Base-by-base conservation (phyloP, 2,888 invertebrate genomes). In the Volucella bombylans region DNA sequence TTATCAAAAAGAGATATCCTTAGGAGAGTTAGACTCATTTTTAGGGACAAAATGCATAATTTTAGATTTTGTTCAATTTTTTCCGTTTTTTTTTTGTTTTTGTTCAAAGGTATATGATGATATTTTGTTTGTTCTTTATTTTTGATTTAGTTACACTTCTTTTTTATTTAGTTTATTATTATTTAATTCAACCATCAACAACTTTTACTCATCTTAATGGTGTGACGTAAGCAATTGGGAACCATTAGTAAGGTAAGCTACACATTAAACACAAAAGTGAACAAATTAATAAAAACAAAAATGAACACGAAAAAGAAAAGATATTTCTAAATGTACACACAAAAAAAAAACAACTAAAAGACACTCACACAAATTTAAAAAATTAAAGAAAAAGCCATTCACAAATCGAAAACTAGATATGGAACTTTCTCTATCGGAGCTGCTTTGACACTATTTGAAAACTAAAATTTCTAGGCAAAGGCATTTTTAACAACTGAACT, bases 231-330 rank as follows among this genome's bases (percentile, higher is more conserved):
- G 92, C 92, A 92, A 91, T 91, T 91, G 91, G 92, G 92, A 91
- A 91, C 91, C 91, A 92, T 91, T 91, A 91, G 92, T 90, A 89
- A 92, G 92, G 92, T 91, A 90, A 91, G 92, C 92, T 92, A 92
- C 92, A 92, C 92, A 90, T 90, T 91, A 91, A 90, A 90, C 90
- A 90, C 90, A 88, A 89, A 88, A 82, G 54, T 79, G 43, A 71
- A 77, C 69, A 47, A 45, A 65, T 59, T 11, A 41, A 72, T 39
- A 49, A 73, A 67, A 23, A 14, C 50, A 59, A 41, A 69, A 77
- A 67, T 31, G 31, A 31, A 31, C 31, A 31, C 31, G 31, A 31
- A 18, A 76, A 52, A 54, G 54, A 64, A 50, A 71, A 72, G 45
- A 72, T 50, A 43, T 52, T 52, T 52, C 15, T 69, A 45, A 76